Percentiles rank a stretch among this genome's conserved stretches.
Conservation (phyloP, 2,797 vertebrate genomes). For the Neoniphon sammara region DNA sequence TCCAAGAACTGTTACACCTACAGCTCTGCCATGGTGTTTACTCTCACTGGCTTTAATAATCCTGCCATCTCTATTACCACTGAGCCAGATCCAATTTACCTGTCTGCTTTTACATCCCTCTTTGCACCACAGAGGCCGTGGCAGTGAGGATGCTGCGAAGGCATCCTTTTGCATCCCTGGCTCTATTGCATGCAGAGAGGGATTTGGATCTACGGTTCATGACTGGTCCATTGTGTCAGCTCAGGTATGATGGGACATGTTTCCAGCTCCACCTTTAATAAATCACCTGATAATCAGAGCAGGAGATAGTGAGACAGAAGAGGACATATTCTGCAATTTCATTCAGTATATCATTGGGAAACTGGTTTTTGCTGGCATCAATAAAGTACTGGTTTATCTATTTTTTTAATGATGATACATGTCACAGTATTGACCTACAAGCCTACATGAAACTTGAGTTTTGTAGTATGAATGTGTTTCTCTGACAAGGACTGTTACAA, state of each 20-base stretch:
- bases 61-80: conserved; percentile 75
- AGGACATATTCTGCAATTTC: not conserved
- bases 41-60: conserved; percentile 70
- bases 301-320: no score
- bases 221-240: not conserved
- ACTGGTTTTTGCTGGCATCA: no score
- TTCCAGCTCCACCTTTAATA: not conserved
- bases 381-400: no score
- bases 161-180: no score
- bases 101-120: conserved; percentile 68
- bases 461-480: not conserved
- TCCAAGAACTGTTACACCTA: not conserved
- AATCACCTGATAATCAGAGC: not conserved
- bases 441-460: not conserved
- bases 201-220: not conserved
- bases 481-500: not conserved
- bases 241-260: not conserved
- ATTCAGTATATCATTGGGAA: not conserved
- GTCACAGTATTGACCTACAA: not conserved
- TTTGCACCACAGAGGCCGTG: conserved; percentile 85
- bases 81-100: conserved; percentile 74
- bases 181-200: not conserved
- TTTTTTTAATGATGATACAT: not conserved
- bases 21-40: conserved; percentile 83
- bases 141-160: conserved; percentile 83